Evolutionary conservation across 2,113 vertebrate genomes (phyloP), one percentile per base, ranked within the genome.

Genomic region (Piaya cayana): DNA sequence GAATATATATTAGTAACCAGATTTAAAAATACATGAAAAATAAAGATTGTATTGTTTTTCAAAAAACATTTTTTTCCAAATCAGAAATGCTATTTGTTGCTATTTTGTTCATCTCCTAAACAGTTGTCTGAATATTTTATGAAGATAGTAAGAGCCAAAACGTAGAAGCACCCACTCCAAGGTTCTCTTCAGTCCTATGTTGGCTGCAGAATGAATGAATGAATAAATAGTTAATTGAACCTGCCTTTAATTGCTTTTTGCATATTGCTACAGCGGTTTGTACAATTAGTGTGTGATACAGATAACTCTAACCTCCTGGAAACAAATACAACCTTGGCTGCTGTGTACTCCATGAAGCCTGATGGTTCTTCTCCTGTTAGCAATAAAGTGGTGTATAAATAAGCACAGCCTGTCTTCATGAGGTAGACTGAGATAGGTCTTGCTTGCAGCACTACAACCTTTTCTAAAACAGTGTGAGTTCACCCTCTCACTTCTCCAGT

Each of bases 391-490:
- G 22, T 45, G 29, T 36, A 64, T 26, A 63, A 70, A 55, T 55
- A 71, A 59, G 6, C 20, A 64, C 29, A 53, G 37, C 11, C 27
- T 13, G 50, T 7, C 42, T 53, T 43, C 21, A 36, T 43, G 32
- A 63, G 25, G 15, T 8, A 43, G 11, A 22, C 49, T 76, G 56
- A 50, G 37, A 22, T 26, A 56, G 29, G 11, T 43, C 36, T 21
- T 37, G 8, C 23, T 45, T 39, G 29, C 20, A 76, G 25, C 29
- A 45, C 12, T 39, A 29, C 20, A 21, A 4, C 19, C 21, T 15
- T 9, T 81, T 27, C n/a, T 76, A 14, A 77, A 84, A 56, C 0
- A 0, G 26, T 59, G 18, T 0, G 4, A 79, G 30, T 39, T 68
- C 11, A 12, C 4, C 10, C 4, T 79, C 9, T 79, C 30, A 26